Evolutionary conservation across 2,797 vertebrate genomes (phyloP), one percentile per base, ranked within the genome.

Genomic region (Sparidentex hasta): DNA sequence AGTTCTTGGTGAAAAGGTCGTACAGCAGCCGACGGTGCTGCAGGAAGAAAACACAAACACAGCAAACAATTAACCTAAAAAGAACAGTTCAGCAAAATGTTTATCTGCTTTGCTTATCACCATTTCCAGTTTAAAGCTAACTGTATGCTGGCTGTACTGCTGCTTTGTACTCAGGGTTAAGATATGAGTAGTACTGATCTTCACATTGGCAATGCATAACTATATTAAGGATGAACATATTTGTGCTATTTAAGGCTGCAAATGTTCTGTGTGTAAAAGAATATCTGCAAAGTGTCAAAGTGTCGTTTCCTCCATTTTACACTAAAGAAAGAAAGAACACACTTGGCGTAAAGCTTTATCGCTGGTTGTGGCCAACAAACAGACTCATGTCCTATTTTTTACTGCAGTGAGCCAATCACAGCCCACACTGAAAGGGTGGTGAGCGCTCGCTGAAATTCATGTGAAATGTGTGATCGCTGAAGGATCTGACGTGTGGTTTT

Each of bases 11-110:
- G 89, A 98, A 99, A 73, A 99, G 90, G 72, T 99, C 98, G 54
- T 97, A 98, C 74, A 99, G 95, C 86, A 98, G 93, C 83, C 95
- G 98, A 20, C 98, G 97, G 64, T 97, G 96, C 98, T 99, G 92
- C 58, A 27, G 72, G 59, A 72, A 62, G 13, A 47, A 25, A 38
- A 62, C 5, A 65, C 1, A 20, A 7, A 74, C 38, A 29, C 5
- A 23, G 0, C 9, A 25, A n/a, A 23, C 11, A 21, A 21, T 5
- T 2, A 0, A 46, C 27, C 33, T 13, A 7, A 57, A 54, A 25
- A 5, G 1, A 29, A 56, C 0, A 47, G 12, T 29, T 8, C 0
- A 2, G 7, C 52, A 25, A 7, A 1, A 57, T 12, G 2, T 43
- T 13, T 1, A 33, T 0, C 38, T 0, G 21, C 29, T 46, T 33